Conservation (phyloP, 2,113 vertebrate genomes). For the Salvelinus namaycush region DNA sequence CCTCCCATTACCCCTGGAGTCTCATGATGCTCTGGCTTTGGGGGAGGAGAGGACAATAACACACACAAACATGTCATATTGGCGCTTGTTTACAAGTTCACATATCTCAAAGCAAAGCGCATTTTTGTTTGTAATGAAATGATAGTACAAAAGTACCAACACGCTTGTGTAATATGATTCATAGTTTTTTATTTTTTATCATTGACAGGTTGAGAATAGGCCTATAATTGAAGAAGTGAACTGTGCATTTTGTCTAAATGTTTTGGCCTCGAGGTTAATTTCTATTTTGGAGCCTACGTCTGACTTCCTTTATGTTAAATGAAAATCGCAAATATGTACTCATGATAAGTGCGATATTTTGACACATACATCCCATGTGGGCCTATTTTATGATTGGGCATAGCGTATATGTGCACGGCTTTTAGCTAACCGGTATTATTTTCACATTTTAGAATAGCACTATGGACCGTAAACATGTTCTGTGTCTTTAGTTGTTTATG, state of each 20-base stretch:
- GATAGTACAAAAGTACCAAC: background rate
- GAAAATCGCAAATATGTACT: background rate
- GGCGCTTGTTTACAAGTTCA: background rate
- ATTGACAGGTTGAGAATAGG: background rate
- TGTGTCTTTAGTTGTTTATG: background rate
- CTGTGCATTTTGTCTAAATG: background rate
- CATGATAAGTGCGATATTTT: background rate
- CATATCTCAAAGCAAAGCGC: background rate
- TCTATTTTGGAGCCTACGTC: too few species aligned
- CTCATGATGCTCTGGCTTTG: conserved; percentile 28
- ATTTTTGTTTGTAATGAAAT: background rate
- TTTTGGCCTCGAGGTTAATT: background rate
- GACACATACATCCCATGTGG: background rate
- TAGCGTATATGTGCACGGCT: too few species aligned
- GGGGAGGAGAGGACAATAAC: background rate
- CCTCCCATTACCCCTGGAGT: conserved; percentile 23
- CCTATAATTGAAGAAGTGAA: background rate
- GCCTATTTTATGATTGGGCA: background rate
- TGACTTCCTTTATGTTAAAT: background rate
- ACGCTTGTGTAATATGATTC: background rate
- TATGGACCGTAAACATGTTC: background rate
- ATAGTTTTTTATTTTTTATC: background rate
- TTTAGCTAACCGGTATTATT: too few species aligned
- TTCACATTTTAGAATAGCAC: background rate
- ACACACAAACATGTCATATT: background rate